Base-by-base conservation (phyloP, 2,113 vertebrate genomes). In the Pterocles gutturalis region DNA sequence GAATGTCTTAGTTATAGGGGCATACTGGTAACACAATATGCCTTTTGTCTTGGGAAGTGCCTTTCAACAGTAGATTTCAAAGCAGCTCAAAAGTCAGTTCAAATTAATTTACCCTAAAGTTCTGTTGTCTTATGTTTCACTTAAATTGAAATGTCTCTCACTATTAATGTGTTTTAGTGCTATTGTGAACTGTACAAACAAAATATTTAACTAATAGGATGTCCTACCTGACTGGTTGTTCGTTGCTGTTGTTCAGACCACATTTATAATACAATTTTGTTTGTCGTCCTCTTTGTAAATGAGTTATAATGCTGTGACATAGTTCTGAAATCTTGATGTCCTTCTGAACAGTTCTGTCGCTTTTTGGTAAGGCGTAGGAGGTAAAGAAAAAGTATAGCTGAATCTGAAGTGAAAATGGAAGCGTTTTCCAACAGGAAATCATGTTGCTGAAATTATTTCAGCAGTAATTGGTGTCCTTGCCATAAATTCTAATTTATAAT, bases 1-100 rank as follows among this genome's bases (percentile, higher is more conserved):
- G 43, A 90, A 36, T 86, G 34, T 78, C 11, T 83, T 81, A 81
- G 62, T 38, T 92, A 7, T 57, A 64, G 46, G 36, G 48, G 5
- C 38, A 34, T 70, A 11, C 46, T 67, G 33, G 69, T 97, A 83
- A 60, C 53, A 84, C 64, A 96, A 25, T 79, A 17, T 26, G 87
- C 14, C 43, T 83, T 87, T 81, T 95, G 73, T 96, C 73, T 87
- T 78, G 21, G 48, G 21, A 91, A 87, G 57, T 61, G 57, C 24
- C 31, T 95, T 89, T 96, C 38, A 83, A 90, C 78, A 82, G 1
- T 14, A 93, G 65, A 61, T 93, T 95, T 91, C 91, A 95, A 69
- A 95, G 78, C 65, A 85, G 33, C 61, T 94, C 87, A 61, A 15
- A 96, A 95, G 83, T 84, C 70, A 69, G 6, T 93, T 95, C 1